Evolutionary conservation across 2,113 vertebrate species (phyloP).

Genomic region (Hucho hucho): DNA sequence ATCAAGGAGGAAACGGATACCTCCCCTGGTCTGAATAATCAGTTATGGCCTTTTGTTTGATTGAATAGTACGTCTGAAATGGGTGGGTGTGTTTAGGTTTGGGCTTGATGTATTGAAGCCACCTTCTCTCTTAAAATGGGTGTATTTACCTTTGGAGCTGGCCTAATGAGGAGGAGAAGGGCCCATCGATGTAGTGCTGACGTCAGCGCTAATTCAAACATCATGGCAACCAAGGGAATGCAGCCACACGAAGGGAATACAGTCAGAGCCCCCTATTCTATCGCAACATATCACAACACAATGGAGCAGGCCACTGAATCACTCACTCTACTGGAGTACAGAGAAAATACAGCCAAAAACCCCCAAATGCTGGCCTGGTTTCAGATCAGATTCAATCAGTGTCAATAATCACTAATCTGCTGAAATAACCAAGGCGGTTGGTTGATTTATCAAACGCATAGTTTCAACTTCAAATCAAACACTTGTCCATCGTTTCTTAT

Average conservation of each 20-base stretch:
- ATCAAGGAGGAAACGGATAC: slow-evolving; percentile 9
- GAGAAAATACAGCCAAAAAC: background rate
- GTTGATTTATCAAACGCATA: slow-evolving; percentile 29
- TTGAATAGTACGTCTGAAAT: slow-evolving; percentile 11
- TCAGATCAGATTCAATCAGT: slow-evolving; percentile 17
- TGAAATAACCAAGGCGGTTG: slow-evolving; percentile 1
- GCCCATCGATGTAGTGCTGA: slow-evolving; percentile 31
- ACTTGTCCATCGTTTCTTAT: background rate
- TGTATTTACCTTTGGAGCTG: slow-evolving; percentile 43
- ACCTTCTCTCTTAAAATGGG: slow-evolving; percentile 33
- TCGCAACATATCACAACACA: background rate
- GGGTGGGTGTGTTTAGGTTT: slow-evolving; percentile 16
- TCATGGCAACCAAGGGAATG: slow-evolving; percentile 28
- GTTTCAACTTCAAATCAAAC: slow-evolving; percentile 22
- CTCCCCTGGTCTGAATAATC: slow-evolving; percentile 9
- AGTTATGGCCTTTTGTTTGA: slow-evolving; percentile 19
- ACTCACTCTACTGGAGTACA: background rate
- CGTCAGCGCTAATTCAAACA: slow-evolving; percentile 52
- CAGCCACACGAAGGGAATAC: slow-evolving; percentile 31
- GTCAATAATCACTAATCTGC: slow-evolving; percentile 9
- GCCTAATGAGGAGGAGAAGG: slow-evolving; percentile 35
- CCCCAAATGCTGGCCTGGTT: background rate
- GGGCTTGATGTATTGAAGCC: slow-evolving; percentile 31
- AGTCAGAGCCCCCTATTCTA: slow-evolving; percentile 14
- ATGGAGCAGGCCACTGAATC: background rate